phyloP scores from a whole-genome alignment of 92 coral and sea anemone genomes.

The Montipora capitata region DNA sequence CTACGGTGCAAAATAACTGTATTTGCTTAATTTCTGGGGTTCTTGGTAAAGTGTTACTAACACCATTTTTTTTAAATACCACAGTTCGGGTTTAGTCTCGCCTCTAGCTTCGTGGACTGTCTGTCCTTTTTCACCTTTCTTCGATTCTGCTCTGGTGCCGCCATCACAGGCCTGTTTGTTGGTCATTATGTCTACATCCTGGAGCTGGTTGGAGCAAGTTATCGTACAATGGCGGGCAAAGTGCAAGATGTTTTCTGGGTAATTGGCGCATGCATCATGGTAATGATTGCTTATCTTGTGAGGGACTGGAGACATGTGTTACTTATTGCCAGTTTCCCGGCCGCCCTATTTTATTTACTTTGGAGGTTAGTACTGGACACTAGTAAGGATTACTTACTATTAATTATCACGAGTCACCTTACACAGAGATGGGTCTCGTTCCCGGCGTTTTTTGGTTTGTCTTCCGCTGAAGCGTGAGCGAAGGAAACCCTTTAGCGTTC shows the following conservation, averaged over 20 bases:
- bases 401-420: no score
- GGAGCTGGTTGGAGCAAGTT: constrained; percentile 78
- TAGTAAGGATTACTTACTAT: not conserved
- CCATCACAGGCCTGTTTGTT: constrained; percentile 80
- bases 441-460: no score
- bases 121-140: constrained; percentile 86
- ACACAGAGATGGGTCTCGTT: no score
- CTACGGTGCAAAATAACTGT: no score
- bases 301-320: constrained; percentile 79
- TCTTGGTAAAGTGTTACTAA: no score
- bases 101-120: constrained; percentile 84
- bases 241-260: constrained; percentile 75
- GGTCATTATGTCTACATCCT: constrained; percentile 82
- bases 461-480: no score
- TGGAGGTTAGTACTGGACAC: constrained; percentile 41
- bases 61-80: not conserved
- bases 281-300: constrained; percentile 67
- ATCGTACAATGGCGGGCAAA: constrained; percentile 77
- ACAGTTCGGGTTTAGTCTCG: constrained; percentile 77
- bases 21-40: no score
- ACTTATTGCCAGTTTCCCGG: constrained; percentile 62
- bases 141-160: constrained; percentile 87
- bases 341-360: constrained; percentile 52
- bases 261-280: constrained; percentile 66
- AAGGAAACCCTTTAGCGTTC: no score